phyloP scores from a whole-genome alignment of 2,888 invertebrate species.

The Deilephila elpenor region DNA sequence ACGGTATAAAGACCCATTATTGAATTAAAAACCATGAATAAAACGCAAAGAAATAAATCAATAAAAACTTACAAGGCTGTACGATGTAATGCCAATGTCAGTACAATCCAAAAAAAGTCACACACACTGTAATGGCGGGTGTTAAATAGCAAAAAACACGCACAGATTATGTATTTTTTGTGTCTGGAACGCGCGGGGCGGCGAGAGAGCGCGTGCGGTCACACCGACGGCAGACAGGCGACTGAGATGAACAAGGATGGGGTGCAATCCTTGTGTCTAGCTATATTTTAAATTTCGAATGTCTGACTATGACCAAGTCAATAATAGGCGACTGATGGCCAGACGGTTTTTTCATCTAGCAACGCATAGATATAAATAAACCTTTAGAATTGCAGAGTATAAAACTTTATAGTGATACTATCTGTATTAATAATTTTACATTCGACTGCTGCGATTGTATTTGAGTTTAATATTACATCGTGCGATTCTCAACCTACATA shows the following conservation, averaged over 20 bases:
- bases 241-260: conserved; percentile 28
- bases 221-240: conserved; percentile 24
- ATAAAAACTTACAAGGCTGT: conserved; percentile 24
- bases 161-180: conserved; percentile 23
- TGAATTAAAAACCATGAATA: conserved; percentile 7
- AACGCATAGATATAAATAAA: not conserved
- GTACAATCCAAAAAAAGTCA: conserved; percentile 26
- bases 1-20: not conserved
- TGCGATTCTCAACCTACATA: no score
- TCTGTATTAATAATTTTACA: no score
- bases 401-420: no score
- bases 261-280: conserved; percentile 26
- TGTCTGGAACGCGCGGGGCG: conserved; percentile 21
- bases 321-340: conserved; percentile 25
- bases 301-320: conserved; percentile 27
- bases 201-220: conserved; percentile 19
- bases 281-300: conserved; percentile 26
- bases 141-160: conserved; percentile 24
- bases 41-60: not conserved
- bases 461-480: no score
- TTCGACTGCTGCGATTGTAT: no score
- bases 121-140: conserved; percentile 27
- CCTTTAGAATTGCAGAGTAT: not conserved
- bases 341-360: conserved; percentile 17
- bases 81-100: conserved; percentile 15